Base-by-base conservation (phyloP, 53 echinoderm and acorn worm species). In the Paelopatides confundens region DNA sequence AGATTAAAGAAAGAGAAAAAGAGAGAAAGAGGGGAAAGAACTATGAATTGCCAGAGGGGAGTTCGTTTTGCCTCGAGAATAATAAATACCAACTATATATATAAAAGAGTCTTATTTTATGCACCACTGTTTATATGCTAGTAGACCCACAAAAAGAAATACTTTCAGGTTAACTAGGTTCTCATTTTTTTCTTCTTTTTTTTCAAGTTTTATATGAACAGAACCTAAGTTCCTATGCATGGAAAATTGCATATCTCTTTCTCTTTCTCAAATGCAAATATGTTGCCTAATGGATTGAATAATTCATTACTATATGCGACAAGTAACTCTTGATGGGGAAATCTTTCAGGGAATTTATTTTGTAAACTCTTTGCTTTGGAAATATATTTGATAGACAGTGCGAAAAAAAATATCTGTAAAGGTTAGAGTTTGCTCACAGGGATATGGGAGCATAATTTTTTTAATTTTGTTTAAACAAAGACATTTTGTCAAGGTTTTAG, bases 261-360 rank as follows among this genome's bases (percentile, higher is more conserved):
- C 18, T 58, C 0, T 58, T 58, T 58, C 0, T 38, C 26, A 74
- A 43, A 74, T 74, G 74, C 26, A 74, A 74, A 29, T 46, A 28
- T 74, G 40, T 27, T 74, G 74, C 74, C 47, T 74, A 74, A 74
- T 74, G 74, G 74, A 39, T 74, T 39, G 74, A 46, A 74, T 74
- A 74, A 74, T 74, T 74, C 47, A 11, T 46, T 46, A 58, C 24
- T 21, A 58, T 58, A 58, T 58, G 21, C 58, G 58, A 58, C 58
- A 58, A 21, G 58, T 58, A 58, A 58, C 58, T 21, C 58, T 0
- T 58, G 18, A 58, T 58, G 58, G n/a, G 58, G 21, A 58, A 58
- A 18, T 23, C n/a, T 58, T 58, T 58, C 58, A 43, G 43, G 12
- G 12, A 43, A 43, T 58, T 58, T 23, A 18, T 23, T n/a, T 21